phyloP scores from a whole-genome alignment of 2,113 vertebrate genomes.

The Colaptes auratus region DNA sequence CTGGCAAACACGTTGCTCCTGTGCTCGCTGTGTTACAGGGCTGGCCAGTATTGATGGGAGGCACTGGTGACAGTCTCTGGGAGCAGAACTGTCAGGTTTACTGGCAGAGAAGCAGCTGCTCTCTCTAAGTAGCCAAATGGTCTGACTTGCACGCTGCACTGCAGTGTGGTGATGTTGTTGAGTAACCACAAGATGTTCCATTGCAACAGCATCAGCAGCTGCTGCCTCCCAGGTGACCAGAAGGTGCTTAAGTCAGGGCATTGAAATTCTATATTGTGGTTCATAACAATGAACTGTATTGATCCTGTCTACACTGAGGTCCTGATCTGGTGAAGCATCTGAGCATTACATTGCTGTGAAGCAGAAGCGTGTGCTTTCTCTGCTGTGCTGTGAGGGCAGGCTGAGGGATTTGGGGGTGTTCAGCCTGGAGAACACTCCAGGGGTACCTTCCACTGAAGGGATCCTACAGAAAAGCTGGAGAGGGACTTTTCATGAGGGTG shows the following conservation, averaged over 20 bases:
- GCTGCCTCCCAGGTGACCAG: not conserved
- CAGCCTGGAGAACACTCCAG: too few species aligned
- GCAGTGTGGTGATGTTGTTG: not conserved
- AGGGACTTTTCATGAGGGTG: too few species aligned
- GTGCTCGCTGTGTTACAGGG: not conserved
- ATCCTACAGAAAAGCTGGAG: too few species aligned
- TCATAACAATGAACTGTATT: slow-evolving; percentile 23
- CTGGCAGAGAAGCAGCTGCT: not conserved
- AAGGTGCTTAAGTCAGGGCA: slow-evolving; percentile 14
- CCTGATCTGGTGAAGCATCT: not conserved
- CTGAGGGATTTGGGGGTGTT: too few species aligned
- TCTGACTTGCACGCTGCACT: not conserved
- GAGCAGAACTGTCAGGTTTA: slow-evolving; percentile 13
- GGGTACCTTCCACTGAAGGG: too few species aligned
- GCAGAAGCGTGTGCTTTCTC: not conserved
- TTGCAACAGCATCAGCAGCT: not conserved
- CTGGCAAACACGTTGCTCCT: not conserved
- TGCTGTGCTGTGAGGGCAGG: too few species aligned
- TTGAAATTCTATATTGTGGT: slow-evolving; percentile 7
- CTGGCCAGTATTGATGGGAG: not conserved
- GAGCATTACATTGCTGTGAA: not conserved
- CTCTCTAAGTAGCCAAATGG: not conserved
- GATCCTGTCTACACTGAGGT: not conserved
- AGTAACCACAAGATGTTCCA: not conserved
- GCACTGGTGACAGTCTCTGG: not conserved